Conservation (phyloP, 2,888 invertebrate species). For the Macroteleia sp. region DNA sequence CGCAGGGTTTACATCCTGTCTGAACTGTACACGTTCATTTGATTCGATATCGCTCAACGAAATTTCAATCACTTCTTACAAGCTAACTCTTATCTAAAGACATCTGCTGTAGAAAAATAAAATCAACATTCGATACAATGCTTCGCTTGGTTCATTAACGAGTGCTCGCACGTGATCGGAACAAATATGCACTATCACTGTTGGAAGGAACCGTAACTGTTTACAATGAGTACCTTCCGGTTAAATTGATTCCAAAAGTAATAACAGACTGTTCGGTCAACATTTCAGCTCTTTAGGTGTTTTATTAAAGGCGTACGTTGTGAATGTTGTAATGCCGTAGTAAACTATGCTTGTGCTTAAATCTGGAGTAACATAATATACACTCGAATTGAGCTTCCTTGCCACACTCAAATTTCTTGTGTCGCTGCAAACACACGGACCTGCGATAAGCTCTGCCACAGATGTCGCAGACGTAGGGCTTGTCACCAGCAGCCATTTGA, state of each 20-base stretch:
- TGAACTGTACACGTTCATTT: constrained; percentile 14
- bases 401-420: constrained; percentile 85
- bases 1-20: too few species aligned
- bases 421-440: constrained; percentile 81
- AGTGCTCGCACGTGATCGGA: background rate
- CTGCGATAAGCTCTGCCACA: constrained; percentile 78
- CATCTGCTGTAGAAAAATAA: constrained; percentile 27
- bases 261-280: too few species aligned
- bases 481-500: constrained; percentile 57
- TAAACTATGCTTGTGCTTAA: constrained; percentile 81
- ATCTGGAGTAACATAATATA: constrained; percentile 79
- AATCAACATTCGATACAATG: constrained; percentile 3
- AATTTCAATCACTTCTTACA: too few species aligned
- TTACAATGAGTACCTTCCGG: background rate
- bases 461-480: constrained; percentile 76
- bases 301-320: constrained; percentile 40
- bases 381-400: constrained; percentile 85
- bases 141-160: background rate
- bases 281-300: too few species aligned
- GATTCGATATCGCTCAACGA: background rate
- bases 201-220: constrained; percentile 17
- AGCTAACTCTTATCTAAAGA: constrained; percentile 7
- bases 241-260: too few species aligned
- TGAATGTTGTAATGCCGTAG: constrained; percentile 77
- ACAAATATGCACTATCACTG: background rate